phyloP scores from a whole-genome alignment of 2,888 invertebrate genomes.

The Rhamnusium bicolor region DNA sequence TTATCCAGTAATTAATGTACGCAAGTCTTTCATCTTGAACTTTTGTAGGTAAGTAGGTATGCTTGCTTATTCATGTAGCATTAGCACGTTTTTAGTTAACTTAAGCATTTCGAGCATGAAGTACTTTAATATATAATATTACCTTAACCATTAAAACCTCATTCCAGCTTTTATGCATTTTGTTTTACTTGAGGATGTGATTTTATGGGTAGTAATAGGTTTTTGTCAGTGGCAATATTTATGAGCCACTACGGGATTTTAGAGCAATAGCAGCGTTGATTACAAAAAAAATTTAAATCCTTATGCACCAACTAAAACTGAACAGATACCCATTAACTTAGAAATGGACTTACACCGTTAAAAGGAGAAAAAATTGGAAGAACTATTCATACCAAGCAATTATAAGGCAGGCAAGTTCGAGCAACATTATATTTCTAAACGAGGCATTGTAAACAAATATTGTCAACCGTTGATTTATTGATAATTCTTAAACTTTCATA shows the following conservation, averaged over 20 bases:
- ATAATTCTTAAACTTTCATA: no score
- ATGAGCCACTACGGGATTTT: background rate
- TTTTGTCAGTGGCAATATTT: conserved; percentile 2
- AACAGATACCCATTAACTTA: background rate
- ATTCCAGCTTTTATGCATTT: conserved; percentile 10
- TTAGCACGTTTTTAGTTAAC: conserved; percentile 23
- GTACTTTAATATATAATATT: conserved; percentile 23
- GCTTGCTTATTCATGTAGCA: background rate
- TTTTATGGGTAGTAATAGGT: conserved; percentile 9
- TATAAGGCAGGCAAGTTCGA: no score
- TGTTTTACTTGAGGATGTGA: conserved; percentile 10
- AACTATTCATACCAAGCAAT: no score
- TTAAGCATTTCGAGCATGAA: conserved; percentile 21
- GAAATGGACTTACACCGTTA: background rate
- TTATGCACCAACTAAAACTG: background rate
- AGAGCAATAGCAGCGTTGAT: background rate
- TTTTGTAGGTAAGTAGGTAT: conserved; percentile 25
- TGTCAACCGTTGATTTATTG: no score
- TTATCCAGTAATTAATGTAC: conserved; percentile 3
- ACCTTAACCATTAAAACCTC: conserved; percentile 23
- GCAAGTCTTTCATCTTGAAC: conserved; percentile 9
- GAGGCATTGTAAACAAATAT: no score
- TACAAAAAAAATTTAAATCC: background rate
- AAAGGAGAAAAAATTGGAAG: no score
- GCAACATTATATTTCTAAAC: no score